Base-by-base conservation (phyloP, 2,888 invertebrate genomes). In the Hirtodrosophila confusa region DNA sequence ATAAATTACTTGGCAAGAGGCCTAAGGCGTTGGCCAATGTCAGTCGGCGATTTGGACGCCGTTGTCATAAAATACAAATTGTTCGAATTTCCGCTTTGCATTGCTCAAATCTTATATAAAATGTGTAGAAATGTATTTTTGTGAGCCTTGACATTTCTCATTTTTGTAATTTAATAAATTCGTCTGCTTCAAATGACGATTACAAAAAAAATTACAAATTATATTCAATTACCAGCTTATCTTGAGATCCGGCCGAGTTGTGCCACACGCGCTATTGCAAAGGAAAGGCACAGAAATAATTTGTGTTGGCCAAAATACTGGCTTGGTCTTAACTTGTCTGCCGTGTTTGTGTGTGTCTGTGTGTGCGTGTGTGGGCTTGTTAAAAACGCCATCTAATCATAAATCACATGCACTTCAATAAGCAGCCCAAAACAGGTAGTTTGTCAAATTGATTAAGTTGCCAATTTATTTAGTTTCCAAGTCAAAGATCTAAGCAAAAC, bases 101-200 rank as follows among this genome's bases (percentile, higher is more conserved):
- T 67, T 78, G 63, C 73, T 62, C 60, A 68, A 60, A 54, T 45
- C 48, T 71, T 74, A 68, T 39, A 62, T 68, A 68, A 55, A 58
- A 50, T 64, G 45, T 62, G 50, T 47, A 50, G 65, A 58, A 64
- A 66, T 54, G 53, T 44, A 55, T 67, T 41, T 45, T 60, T 39
- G 54, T 53, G 37, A 65, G 80, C 80, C 77, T 67, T 76, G 78
- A 72, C 69, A 79, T 55, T 75, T 36, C 37, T 27, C 43, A 55
- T 54, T 82, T 75, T 75, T 78, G 43, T 69, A 78, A 80, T 69
- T 78, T 61, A 61, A 58, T 57, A 66, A 60, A 62, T 47, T 47
- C 27, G 11, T 29, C 24, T 45, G n/a, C n/a, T n/a, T n/a, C n/a
- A n/a, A n/a, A n/a, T n/a, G 55, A 35, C 17, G 37, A 5, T 47